Evolutionary conservation across 2,888 invertebrate species (phyloP), one percentile per base, ranked within the genome.

Genomic region (Ceriagrion tenellum): DNA sequence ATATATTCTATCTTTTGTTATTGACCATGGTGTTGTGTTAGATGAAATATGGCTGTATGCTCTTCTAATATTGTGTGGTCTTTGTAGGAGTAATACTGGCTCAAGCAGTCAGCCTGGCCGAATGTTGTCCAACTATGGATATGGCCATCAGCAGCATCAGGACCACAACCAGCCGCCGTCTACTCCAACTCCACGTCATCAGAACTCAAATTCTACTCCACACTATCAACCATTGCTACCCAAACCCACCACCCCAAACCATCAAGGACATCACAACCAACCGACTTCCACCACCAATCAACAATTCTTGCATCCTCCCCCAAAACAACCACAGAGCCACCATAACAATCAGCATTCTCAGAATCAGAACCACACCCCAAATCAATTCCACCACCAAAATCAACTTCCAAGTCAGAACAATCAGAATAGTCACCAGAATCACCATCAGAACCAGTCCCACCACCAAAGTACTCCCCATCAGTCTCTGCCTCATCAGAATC

Each of bases 111-210:
- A 93, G 40, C 63, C 63, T 93, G 93, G 93, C 12, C 69, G 93
- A 69, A 93, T 93, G 93, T 56, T 69, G 18, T 93, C 93, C 40
- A 93, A 93, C 47, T 93, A 93, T 93, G 93, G 93, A 35, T 93
- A 93, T n/a, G 69, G 59, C n/a, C 93, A 93, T 69, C 89, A 89
- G 55, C 90, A 91, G 40, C 56, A 91, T 63, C 91, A 91, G 63
- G 93, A 93, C 56, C 93, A 93, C 47, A 20, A 30, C 30, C 93
- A 93, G 47, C 93, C 69, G 74, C 63, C 40, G 35, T n/a, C 91
- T 26, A 91, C n/a, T 40, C 91, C 63, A 63, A 26, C 63, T 13
- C 69, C 63, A 69, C 93, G 93, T 40, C 69, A 93, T 47, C 93
- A 93, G 20, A 93, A 93, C 35, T 16, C 91, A 23, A 91, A 35